These are phyloP conservation scores for Nettapus auritus DNA, from an alignment of 2,113 vertebrate species.

Conservation along the genomic window DNA sequence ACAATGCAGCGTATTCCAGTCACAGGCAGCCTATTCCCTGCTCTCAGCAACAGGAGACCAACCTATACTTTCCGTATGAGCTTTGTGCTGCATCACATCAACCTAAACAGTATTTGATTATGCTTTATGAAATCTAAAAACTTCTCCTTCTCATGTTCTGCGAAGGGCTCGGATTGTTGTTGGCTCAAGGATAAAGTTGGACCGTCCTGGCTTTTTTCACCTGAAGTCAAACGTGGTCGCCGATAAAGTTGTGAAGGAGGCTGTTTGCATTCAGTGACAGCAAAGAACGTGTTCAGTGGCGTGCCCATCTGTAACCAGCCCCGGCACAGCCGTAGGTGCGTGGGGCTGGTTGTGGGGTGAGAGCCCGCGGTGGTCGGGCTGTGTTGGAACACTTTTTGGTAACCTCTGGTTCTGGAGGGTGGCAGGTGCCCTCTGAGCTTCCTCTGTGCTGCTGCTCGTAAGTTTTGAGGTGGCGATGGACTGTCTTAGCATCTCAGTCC, in stretches of 20 bases:
- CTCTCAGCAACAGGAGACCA: slow-evolving; percentile 29
- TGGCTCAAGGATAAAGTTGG: slow-evolving; percentile 26
- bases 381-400: neutral
- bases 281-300: neutral
- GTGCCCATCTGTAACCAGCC: accelerated
- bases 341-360: neutral
- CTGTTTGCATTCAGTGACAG: neutral
- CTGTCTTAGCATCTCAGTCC: neutral
- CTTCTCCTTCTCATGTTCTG: neutral
- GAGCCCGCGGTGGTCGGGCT: accelerated
- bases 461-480: neutral
- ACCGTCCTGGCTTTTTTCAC: slow-evolving; percentile 9
- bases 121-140: slow-evolving; percentile 71
- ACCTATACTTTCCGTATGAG: neutral
- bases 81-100: slow-evolving; percentile 51
- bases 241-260: neutral
- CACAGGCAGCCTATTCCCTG: slow-evolving; percentile 36
- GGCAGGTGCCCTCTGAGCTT: neutral
- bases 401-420: neutral
- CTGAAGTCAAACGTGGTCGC: neutral
- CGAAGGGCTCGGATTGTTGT: neutral
- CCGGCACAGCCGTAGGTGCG: neutral
- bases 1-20: slow-evolving; percentile 51
- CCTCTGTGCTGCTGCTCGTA: neutral
- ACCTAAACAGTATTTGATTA: slow-evolving; percentile 69